Base-by-base conservation (phyloP, 1,140 invertebrate species). In the Paraescarpia echinospica region DNA sequence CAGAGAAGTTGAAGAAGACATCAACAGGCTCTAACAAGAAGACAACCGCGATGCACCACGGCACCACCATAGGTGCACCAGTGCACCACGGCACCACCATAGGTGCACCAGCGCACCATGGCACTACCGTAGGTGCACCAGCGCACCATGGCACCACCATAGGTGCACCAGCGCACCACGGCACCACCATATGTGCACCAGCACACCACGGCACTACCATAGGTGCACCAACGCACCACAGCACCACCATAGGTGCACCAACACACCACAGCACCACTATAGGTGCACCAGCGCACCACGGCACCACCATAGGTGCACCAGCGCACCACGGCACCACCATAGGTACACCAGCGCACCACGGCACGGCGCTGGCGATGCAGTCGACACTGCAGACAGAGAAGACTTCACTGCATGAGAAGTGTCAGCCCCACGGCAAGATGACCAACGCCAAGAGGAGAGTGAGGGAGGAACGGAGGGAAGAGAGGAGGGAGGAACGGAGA, bases 381-480 rank as follows among this genome's bases (percentile, higher is more conserved):
- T 94, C 94, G 18, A 48, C 33, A 18, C 92, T 95, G 35, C 94
- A 95, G 92, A 93, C 94, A 35, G 95, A 95, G 92, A 95, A 95
- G 92, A 95, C 94, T 77, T 94, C 94, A 51, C 93, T 95, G 22
- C 94, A 95, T 92, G 95, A 95, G 27, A 95, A 95, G 92, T 41
- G 92, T 92, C 92, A 92, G 91, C 92, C 93, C 51, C 41, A 93
- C 92, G 92, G 94, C 88, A 93, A 93, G 89, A 93, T 93, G 92
- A 91, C 51, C 1, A 92, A 92, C 77, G 35, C 22, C 33, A 92
- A 91, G 92, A 93, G 91, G 35, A n/a, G 92, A 93, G 22, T 33
- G 34, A 31, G 35, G 48, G 35, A 91, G 34, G 77, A 90, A 34
- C 27, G 91, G 34, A 93, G 93, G 34, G 41, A n/a, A n/a, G n/a